Base-by-base conservation (phyloP, 2,888 invertebrate species). In the Podabrus alpinus region DNA sequence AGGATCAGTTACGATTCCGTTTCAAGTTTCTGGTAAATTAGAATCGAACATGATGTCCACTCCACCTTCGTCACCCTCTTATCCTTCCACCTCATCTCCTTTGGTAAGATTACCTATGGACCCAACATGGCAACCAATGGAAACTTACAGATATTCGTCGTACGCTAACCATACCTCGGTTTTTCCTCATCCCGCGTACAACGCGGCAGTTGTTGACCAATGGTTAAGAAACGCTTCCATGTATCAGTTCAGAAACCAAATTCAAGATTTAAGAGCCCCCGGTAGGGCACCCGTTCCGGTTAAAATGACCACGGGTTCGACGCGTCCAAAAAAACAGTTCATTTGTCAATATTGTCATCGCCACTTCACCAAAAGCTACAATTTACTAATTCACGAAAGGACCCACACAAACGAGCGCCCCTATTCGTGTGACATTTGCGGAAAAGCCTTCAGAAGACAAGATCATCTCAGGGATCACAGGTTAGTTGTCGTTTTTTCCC, bases 321-420 rank as follows among this genome's bases (percentile, higher is more conserved):
- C 86, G 3, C 89, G 93, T 78, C 93, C 93, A 66, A 93, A 93
- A 86, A 93, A 93, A 82, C 93, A 98, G 88, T 98, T 97, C 89
- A 98, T 99, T 85, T 99, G 98, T 91, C 96, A 97, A 88, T 98
- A 95, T 88, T 99, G 99, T 89, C 94, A 96, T 86, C 92, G 98
- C 59, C 97, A 98, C 86, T 99, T 99, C 89, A 98, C 98, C 79
- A 99, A 99, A 88, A 97, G 97, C 68, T 99, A 99, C 90, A 99
- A 99, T 88, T 90, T 99, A 82, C 91, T 98, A 83, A 99, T 99
- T 82, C 98, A 99, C 87, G 98, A 98, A 87, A 91, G 97, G 84
- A 99, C 98, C 2, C 98, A 98, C 87, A 98, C 98, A 59, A 97
- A 98, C 86, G 98, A 98, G 88, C 90, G 98, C 77, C 98, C 98